These are phyloP conservation scores for Ophion costatus DNA, from an alignment of 2,888 invertebrate genomes.

Conservation along the genomic window DNA sequence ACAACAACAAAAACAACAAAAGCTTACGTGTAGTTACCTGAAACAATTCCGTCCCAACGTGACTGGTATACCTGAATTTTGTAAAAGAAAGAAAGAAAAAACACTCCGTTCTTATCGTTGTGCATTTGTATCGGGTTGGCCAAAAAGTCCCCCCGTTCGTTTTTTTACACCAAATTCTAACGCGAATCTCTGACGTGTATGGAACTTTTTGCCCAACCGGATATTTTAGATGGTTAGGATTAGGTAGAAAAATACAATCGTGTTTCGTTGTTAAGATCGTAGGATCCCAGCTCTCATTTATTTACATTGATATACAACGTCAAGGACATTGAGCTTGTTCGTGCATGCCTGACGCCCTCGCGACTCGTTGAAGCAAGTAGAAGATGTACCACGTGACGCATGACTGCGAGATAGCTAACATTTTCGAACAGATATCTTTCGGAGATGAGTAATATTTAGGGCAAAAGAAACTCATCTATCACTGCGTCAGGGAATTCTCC, in stretches of 20 bases:
- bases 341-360: neutral
- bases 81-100: neutral
- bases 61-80: constrained; percentile 40
- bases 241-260: neutral
- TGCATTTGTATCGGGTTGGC: neutral
- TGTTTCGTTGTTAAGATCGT: neutral
- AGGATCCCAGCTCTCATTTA: neutral
- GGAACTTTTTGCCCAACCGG: neutral
- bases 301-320: neutral
- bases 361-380: neutral
- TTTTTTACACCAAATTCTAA: too few relatives aligned
- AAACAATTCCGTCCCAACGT: constrained; percentile 58
- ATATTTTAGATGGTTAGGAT: neutral
- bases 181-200: neutral
- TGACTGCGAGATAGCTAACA: too few relatives aligned
- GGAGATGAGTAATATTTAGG: too few relatives aligned
- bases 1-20: neutral
- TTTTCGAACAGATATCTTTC: too few relatives aligned
- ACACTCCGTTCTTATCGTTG: neutral
- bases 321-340: neutral
- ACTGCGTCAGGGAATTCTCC: too few relatives aligned
- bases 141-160: neutral
- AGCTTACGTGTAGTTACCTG: constrained; percentile 27
- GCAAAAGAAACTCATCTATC: too few relatives aligned
- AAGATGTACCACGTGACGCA: too few relatives aligned